These are phyloP conservation scores for Guaruba guarouba DNA, from an alignment of 2,113 vertebrate genomes.

Conservation along the genomic window DNA sequence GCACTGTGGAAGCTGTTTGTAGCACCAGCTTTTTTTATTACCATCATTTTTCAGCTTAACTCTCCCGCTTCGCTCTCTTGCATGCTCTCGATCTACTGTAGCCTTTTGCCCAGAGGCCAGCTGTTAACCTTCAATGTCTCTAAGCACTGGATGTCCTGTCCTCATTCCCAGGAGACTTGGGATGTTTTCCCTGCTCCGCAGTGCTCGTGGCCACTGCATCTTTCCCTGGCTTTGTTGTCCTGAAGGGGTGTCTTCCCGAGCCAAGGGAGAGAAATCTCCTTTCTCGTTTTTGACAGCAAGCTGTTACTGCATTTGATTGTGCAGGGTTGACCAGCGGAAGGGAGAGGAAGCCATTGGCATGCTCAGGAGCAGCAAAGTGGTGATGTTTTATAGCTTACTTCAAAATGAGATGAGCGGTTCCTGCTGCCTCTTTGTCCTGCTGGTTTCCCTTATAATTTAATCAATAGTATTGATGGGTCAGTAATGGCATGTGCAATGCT, in stretches of 20 bases:
- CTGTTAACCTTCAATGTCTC: background rate
- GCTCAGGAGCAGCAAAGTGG: background rate
- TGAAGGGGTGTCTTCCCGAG: background rate
- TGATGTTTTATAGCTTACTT: background rate
- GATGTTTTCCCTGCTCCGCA: background rate
- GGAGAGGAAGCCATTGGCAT: background rate
- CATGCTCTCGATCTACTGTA: background rate
- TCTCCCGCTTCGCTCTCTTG: background rate
- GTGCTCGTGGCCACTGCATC: fast-evolving
- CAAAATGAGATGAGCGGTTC: constrained; percentile 4
- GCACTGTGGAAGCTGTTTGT: background rate
- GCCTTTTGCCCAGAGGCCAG: background rate
- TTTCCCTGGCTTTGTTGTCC: fast-evolving
- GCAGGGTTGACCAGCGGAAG: background rate
- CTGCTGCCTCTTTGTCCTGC: background rate
- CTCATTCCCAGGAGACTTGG: background rate
- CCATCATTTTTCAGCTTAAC: background rate
- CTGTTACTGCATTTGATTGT: background rate
- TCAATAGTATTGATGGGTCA: background rate
- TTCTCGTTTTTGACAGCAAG: background rate
- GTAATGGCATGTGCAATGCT: background rate
- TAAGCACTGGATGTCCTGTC: background rate
- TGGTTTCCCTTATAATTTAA: background rate
- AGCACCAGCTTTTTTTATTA: background rate
- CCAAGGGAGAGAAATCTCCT: background rate